These are phyloP conservation scores for Oxytorus armatus DNA, from an alignment of 2,888 invertebrate species.

Conservation along the genomic window DNA sequence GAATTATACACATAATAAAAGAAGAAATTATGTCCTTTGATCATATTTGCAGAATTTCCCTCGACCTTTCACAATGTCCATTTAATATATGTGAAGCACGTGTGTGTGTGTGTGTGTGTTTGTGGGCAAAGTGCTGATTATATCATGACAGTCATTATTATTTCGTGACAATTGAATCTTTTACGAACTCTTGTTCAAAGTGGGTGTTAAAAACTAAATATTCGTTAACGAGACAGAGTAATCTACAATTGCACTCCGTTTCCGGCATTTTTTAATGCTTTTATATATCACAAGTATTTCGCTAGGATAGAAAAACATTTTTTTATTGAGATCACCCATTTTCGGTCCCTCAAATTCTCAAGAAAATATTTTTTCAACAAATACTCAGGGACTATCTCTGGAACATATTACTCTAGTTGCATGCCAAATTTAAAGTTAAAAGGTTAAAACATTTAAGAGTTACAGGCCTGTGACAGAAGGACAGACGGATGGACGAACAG, in stretches of 20 bases:
- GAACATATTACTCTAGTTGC: too few relatives aligned
- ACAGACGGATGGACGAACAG: too few relatives aligned
- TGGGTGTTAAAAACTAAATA: slow-evolving; percentile 28
- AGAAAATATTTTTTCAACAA: too few relatives aligned
- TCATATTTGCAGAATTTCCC: background rate
- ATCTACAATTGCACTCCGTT: slow-evolving; percentile 29
- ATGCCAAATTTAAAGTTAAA: too few relatives aligned
- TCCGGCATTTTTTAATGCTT: slow-evolving; percentile 18
- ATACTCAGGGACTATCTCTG: too few relatives aligned
- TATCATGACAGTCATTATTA: background rate
- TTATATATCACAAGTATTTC: background rate
- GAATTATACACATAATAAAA: slow-evolving; percentile 8
- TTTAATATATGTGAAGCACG: too few relatives aligned
- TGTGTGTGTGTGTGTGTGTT: too few relatives aligned
- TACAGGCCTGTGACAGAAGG: too few relatives aligned
- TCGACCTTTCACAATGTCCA: background rate
- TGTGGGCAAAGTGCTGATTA: slow-evolving; percentile 6
- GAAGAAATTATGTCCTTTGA: background rate
- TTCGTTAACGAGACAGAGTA: slow-evolving; percentile 41
- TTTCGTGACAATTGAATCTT: slow-evolving; percentile 19
- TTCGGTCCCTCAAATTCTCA: too few relatives aligned
- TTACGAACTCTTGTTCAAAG: slow-evolving; percentile 13
- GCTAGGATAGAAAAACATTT: too few relatives aligned
- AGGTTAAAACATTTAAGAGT: too few relatives aligned
- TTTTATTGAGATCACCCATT: too few relatives aligned